Conservation (phyloP, 2,113 vertebrate genomes). For the Salvator merianae region DNA sequence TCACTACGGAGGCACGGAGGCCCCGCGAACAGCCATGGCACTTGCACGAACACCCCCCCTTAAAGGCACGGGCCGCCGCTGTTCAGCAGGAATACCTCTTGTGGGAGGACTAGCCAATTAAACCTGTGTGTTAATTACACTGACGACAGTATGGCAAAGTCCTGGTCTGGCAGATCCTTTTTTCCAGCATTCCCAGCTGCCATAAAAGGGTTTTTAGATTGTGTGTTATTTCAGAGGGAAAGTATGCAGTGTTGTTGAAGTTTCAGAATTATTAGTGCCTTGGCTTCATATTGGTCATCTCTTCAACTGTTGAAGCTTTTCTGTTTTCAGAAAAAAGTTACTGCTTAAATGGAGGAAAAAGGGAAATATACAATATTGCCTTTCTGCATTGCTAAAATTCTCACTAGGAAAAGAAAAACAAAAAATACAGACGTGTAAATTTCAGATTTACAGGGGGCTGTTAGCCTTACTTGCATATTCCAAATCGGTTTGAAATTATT, state of each 20-base stretch:
- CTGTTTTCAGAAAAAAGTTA: constrained; percentile 31
- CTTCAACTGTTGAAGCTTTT: neutral
- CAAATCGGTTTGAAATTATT: constrained; percentile 30
- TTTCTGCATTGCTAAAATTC: constrained; percentile 11
- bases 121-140: too few species aligned
- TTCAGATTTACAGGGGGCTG: constrained; percentile 14
- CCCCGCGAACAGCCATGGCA: too few species aligned
- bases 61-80: too few species aligned
- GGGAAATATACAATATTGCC: constrained; percentile 4
- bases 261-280: constrained; percentile 20
- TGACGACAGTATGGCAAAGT: too few species aligned
- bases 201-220: too few species aligned
- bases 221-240: too few species aligned
- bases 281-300: neutral
- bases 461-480: neutral
- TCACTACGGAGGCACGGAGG: too few species aligned
- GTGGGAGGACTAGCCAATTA: too few species aligned
- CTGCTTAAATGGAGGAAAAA: neutral
- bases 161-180: too few species aligned
- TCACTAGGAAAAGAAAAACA: constrained; percentile 25
- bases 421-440: neutral
- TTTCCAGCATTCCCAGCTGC: too few species aligned
- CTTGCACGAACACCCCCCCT: too few species aligned
- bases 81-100: too few species aligned
- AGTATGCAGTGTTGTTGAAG: neutral